Evolutionary conservation across 92 coral and sea anemone species (phyloP), one percentile per base, ranked within the genome.

Genomic region (Pocillopora grandis): DNA sequence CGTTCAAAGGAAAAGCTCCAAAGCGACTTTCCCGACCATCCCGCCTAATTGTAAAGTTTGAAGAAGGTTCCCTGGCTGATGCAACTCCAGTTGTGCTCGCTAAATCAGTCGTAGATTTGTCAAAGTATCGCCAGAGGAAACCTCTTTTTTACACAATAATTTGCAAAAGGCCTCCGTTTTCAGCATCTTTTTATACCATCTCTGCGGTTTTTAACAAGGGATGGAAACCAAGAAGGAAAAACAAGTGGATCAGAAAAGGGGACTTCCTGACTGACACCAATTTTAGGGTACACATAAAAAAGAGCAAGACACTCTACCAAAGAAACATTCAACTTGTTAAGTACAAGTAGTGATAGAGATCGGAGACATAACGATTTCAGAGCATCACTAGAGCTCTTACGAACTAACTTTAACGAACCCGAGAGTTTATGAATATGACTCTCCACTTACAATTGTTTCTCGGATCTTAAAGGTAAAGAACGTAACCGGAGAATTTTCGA

Each of bases 131-230:
- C 69, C 88, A 91, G 76, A 93, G 93, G 15, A 82, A 76, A 1
- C 82, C 89, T 19, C 80, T 97, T 65, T 90, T 86, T 57, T 97
- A 97, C 90, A 79, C 88, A 9, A 83, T 97, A 48, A 84, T 58
- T 12, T 89, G 94, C 71, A 91, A 94, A 48, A 94, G 88, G 79
- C 97, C 97, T 58, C 59, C 71, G 42, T 5, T 71, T 1, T 20
- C 77, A 6, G 77, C 23, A 48, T 18, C 75, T 20, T 61, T 23
- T 48, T 90, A 89, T 87, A 81, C 87, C 63, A 78, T 96, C 11
- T 86, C 93, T 10, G 98, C 98, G 18, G 98, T 94, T 12, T 63
- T 96, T 60, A 96, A 94, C 76, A 90, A 92, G 56, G 98, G 98
- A 11, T 96, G 98, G 98, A 90, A 86, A 58, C 80, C 92, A 16